Evolutionary conservation across 2,113 vertebrate species (phyloP).

Genomic region (Canis aureus): DNA sequence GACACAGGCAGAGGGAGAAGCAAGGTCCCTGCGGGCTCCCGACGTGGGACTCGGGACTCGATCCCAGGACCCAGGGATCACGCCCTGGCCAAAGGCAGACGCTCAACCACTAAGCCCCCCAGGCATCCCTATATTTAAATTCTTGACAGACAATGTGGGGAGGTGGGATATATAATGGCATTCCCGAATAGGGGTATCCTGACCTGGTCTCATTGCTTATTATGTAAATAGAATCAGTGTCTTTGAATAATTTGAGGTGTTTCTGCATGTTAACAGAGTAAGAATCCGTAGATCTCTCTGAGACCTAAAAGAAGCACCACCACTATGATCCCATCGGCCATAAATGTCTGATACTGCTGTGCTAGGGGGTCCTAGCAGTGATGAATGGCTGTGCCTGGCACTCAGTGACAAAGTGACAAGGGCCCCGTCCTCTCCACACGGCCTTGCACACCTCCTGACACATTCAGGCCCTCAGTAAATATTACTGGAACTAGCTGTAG

Average conservation of each 20-base stretch:
- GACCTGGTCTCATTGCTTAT: background rate
- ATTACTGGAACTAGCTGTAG: too few species aligned
- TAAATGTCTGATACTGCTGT: background rate
- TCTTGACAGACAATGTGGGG: background rate
- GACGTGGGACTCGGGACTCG: too few species aligned
- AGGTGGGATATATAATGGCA: too few species aligned
- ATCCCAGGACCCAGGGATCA: too few species aligned
- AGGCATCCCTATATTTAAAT: too few species aligned
- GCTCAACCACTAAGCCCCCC: too few species aligned
- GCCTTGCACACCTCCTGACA: background rate
- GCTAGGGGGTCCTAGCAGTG: too few species aligned
- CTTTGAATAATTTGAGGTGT: background rate
- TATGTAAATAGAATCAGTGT: background rate
- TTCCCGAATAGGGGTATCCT: background rate
- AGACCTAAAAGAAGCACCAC: background rate
- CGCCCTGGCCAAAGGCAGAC: too few species aligned
- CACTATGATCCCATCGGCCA: rapidly evolving
- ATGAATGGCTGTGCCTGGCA: background rate
- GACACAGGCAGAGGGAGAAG: too few species aligned
- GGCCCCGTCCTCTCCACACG: rapidly evolving
- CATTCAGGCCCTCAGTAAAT: background rate
- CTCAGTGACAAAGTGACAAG: background rate
- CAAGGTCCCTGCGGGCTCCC: too few species aligned
- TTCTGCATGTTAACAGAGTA: background rate
- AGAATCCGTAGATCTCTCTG: background rate